Evolutionary conservation across 2,888 invertebrate genomes (phyloP), one percentile per base, ranked within the genome.

Genomic region (Drosophila peninsularis): DNA sequence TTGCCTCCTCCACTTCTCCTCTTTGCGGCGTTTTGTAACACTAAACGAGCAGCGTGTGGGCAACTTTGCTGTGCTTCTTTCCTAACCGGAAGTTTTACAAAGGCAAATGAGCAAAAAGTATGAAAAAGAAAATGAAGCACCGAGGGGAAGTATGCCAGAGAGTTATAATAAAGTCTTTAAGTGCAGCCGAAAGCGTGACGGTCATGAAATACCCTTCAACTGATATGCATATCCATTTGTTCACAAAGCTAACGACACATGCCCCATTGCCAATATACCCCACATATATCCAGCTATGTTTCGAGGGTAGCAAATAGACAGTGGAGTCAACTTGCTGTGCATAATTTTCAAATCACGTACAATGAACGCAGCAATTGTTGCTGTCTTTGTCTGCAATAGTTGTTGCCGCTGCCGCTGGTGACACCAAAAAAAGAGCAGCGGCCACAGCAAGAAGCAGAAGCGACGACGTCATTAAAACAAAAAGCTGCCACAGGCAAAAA

Each of bases 261-360:
- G 24, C 21, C 10, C 1, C 2, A 10, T 10, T 32, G 21, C 5
- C 24, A 30, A 39, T 21, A 42, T 45, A 41, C 42, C 36, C 13
- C 11, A 30, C 6, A 5, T 30, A 30, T 54, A 13, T 21, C 3
- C 0, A 27, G 10, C 17, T 52, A n/a, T 42, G 37, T 0, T 11
- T 41, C 39, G 24, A 68, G 68, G 54, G 72, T 30, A 45, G 11
- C 10, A 52, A 50, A 62, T 62, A 64, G 64, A 52, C 63, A 70
- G 69, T 80, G 41, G 70, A 65, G 64, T 71, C 64, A 70, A 78
- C 75, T 69, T 65, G 68, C 60, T 67, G 64, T 71, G 77, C 80
- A 86, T 89, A 88, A 82, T 80, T 87, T 88, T 90, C 90, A 76
- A 82, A 88, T 89, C 89, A 90, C 88, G 90, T 88, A 88, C 82